A percentile compares a stretch with the other conserved stretches of the same genome.
phyloP scores from a whole-genome alignment of 2,113 vertebrate species.

The Ptychochromis oligacanthus region DNA sequence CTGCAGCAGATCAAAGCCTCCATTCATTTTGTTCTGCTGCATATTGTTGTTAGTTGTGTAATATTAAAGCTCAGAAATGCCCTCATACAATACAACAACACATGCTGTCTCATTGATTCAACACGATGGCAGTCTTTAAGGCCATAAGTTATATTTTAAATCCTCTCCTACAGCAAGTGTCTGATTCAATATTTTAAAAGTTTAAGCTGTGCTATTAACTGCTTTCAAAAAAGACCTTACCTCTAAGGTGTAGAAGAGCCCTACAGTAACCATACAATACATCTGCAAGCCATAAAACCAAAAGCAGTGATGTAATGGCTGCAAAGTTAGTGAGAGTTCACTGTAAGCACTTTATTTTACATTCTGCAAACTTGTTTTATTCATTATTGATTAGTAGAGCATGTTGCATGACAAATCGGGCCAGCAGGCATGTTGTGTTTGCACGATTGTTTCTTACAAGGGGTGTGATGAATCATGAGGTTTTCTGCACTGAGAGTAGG shows the following conservation, averaged over 20 bases:
- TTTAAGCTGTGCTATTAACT: background rate
- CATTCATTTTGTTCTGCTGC: background rate
- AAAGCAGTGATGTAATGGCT: background rate
- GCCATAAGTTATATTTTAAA: background rate
- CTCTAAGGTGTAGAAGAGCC: background rate
- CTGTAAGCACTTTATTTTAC: background rate
- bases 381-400: background rate
- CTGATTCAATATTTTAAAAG: background rate
- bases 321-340: background rate
- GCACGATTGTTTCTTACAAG: background rate
- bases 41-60: background rate
- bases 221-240: background rate
- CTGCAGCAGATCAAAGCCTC: slow-evolving; percentile 6
- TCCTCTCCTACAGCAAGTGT: background rate
- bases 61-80: background rate
- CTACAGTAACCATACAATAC: background rate
- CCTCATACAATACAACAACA: background rate
- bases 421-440: background rate
- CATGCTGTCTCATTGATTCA: slow-evolving; percentile 6
- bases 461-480: background rate
- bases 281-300: background rate
- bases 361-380: background rate
- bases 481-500: background rate
- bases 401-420: background rate
- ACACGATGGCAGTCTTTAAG: background rate